Evolutionary conservation across 2,797 vertebrate genomes (phyloP).

Genomic region (Oryzias sinensis): DNA sequence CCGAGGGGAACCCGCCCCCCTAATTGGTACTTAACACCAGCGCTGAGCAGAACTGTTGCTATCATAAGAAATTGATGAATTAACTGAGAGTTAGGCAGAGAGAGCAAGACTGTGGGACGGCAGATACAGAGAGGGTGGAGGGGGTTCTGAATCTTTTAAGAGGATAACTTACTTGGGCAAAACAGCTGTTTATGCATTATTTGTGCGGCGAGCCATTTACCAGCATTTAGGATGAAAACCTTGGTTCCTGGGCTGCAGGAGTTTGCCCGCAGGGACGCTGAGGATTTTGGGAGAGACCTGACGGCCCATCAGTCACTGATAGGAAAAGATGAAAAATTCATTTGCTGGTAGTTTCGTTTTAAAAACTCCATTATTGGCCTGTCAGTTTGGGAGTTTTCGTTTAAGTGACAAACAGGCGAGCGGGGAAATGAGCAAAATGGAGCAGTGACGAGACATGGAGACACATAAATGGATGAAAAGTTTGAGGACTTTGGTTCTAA

Average conservation of each 20-base stretch:
- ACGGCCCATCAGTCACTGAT: slow-evolving; percentile 74
- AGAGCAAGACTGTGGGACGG: slow-evolving; percentile 54
- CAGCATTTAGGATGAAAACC: slow-evolving; percentile 77
- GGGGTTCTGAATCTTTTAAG: slow-evolving; percentile 83
- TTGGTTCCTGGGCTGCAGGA: slow-evolving; percentile 71
- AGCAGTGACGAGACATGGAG: slow-evolving; percentile 13
- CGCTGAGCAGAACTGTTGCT: slow-evolving; percentile 81
- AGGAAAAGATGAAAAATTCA: slow-evolving; percentile 81
- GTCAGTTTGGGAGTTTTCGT: slow-evolving; percentile 65
- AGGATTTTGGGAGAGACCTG: slow-evolving; percentile 57
- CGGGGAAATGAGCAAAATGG: slow-evolving; percentile 31
- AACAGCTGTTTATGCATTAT: slow-evolving; percentile 89
- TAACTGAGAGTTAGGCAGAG: slow-evolving; percentile 71
- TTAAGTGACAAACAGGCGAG: slow-evolving; percentile 70
- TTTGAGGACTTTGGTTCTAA: background rate
- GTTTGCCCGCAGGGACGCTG: slow-evolving; percentile 62
- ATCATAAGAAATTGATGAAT: slow-evolving; percentile 89
- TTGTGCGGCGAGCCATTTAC: slow-evolving; percentile 83
- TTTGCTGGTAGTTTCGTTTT: slow-evolving; percentile 73
- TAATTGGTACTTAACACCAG: slow-evolving; percentile 82
- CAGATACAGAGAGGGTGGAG: slow-evolving; percentile 51
- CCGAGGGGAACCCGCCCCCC: slow-evolving; percentile 72
- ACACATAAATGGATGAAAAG: background rate
- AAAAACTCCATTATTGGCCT: slow-evolving; percentile 70
- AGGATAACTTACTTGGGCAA: slow-evolving; percentile 88